Conservation (phyloP, 2,113 vertebrate genomes). For the Clinocottus analis region DNA sequence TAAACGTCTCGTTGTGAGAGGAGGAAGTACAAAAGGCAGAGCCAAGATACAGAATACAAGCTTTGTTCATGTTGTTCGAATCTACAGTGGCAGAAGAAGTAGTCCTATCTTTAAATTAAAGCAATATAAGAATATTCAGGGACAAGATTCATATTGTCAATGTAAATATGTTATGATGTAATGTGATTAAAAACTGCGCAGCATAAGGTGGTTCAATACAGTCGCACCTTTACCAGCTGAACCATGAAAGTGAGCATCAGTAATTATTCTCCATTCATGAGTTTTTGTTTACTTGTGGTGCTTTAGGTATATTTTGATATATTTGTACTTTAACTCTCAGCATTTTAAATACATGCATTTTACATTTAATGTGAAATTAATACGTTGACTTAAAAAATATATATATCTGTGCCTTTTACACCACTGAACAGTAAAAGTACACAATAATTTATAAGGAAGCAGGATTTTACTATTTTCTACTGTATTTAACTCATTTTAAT, state of each 20-base stretch:
- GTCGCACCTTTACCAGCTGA: not conserved
- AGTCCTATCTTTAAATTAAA: not conserved
- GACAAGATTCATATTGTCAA: not conserved
- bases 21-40: not conserved
- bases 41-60: not conserved
- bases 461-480: slow-evolving; percentile 10
- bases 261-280: not conserved
- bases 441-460: not conserved
- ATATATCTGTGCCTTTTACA: not conserved
- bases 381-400: not conserved
- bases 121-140: not conserved
- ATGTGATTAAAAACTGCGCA: no score
- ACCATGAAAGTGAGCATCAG: not conserved
- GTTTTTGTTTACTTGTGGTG: not conserved
- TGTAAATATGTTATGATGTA: not conserved
- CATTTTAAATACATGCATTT: not conserved
- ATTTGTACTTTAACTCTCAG: not conserved
- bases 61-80: not conserved
- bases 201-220: not conserved
- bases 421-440: not conserved
- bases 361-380: not conserved
- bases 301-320: not conserved
- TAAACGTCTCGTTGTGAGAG: slow-evolving; percentile 42
- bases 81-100: not conserved
- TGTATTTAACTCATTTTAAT: no score